Evolutionary conservation across 2,113 vertebrate species (phyloP).

Genomic region (Vimba vimba): DNA sequence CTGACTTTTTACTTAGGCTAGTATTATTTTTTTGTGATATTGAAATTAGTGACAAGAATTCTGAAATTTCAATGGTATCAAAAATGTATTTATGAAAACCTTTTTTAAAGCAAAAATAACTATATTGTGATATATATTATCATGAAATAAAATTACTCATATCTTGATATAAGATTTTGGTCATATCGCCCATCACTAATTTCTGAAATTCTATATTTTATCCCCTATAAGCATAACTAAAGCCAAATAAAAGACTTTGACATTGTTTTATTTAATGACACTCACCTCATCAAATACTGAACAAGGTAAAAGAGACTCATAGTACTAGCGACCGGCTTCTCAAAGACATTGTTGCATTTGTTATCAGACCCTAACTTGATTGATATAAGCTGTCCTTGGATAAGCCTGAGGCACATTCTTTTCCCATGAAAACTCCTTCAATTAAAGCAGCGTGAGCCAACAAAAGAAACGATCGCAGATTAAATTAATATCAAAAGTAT

Average conservation of each 20-base stretch:
- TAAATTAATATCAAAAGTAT: constrained; percentile 37
- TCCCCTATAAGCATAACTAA: background rate
- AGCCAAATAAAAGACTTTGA: background rate
- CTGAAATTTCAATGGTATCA: too few relatives aligned
- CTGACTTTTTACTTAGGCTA: too few relatives aligned
- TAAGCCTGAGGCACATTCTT: constrained; percentile 56
- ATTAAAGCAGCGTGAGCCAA: constrained; percentile 31
- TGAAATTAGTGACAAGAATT: too few relatives aligned
- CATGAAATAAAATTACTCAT: too few relatives aligned
- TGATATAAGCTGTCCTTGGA: constrained; percentile 63
- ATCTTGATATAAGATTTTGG: too few relatives aligned
- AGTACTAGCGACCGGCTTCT: constrained; percentile 44
- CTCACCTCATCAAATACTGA: constrained; percentile 25
- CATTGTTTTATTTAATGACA: background rate
- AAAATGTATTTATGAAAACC: too few relatives aligned
- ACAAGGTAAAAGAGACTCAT: constrained; percentile 34
- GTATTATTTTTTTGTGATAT: too few relatives aligned
- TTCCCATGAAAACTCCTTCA: constrained; percentile 43
- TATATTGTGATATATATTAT: too few relatives aligned
- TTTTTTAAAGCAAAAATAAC: too few relatives aligned
- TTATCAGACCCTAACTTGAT: constrained; percentile 58
- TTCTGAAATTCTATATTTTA: too few relatives aligned
- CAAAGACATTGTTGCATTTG: constrained; percentile 55
- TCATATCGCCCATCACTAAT: too few relatives aligned
- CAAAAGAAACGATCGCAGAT: constrained; percentile 1